Evolutionary conservation across 2,888 invertebrate species (phyloP).

Genomic region (Archips xylosteana): DNA sequence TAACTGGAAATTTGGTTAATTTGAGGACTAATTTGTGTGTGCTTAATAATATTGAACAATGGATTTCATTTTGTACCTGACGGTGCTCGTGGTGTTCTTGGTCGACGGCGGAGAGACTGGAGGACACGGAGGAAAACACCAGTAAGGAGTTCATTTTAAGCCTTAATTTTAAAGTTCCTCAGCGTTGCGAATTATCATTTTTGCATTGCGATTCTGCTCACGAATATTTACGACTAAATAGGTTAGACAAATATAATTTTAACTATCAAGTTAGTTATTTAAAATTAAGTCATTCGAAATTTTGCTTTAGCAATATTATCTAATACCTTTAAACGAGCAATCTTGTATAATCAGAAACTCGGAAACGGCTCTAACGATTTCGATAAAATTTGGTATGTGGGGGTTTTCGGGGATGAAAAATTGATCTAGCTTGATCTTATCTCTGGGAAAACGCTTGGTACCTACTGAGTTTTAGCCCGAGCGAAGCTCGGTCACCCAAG

Average conservation of each 20-base stretch:
- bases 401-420: no score
- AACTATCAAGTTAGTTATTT: not conserved
- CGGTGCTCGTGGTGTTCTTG: constrained; percentile 66
- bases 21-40: constrained; percentile 52
- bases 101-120: constrained; percentile 70
- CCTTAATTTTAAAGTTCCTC: constrained; percentile 11
- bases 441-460: no score
- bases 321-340: no score
- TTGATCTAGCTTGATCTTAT: no score
- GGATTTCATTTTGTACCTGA: constrained; percentile 68
- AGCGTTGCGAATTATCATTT: constrained; percentile 44
- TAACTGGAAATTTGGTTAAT: constrained; percentile 54
- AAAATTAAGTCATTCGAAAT: not conserved
- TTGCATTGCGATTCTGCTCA: constrained; percentile 28
- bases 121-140: constrained; percentile 75
- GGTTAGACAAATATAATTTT: no score
- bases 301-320: not conserved
- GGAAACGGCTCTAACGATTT: no score
- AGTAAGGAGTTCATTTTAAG: constrained; percentile 63
- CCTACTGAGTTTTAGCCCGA: no score
- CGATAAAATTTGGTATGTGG: no score
- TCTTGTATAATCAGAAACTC: no score
- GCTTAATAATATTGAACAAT: constrained; percentile 52
- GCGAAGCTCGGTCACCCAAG: no score
- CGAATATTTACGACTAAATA: constrained; percentile 12